Percentiles rank a stretch among this genome's conserved stretches.
These are phyloP conservation scores for Drosophila subquinaria DNA, from an alignment of 2,888 invertebrate genomes.

Conservation along the genomic window DNA sequence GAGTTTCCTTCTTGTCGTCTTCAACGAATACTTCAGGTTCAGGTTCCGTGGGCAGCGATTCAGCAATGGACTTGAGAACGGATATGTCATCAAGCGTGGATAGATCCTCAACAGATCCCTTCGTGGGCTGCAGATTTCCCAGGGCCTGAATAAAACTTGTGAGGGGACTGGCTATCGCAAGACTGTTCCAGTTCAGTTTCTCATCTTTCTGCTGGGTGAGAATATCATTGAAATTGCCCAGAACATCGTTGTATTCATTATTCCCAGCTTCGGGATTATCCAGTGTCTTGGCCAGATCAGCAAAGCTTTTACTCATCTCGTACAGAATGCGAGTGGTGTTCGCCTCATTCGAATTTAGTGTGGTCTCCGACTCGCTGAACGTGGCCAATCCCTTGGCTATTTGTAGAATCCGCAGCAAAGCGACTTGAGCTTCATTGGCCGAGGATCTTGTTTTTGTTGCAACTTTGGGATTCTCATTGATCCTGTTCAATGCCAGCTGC, in stretches of 20 bases:
- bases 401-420: conserved; percentile 60
- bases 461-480: conserved; percentile 53
- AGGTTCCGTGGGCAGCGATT: conserved; percentile 78
- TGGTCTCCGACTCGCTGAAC: conserved; percentile 63
- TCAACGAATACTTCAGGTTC: conserved; percentile 49
- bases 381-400: conserved; percentile 64
- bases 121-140: conserved; percentile 62
- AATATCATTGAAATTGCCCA: conserved; percentile 59
- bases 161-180: conserved; percentile 78
- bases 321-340: conserved; percentile 61
- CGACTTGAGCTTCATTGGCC: conserved; percentile 60
- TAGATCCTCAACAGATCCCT: conserved; percentile 71
- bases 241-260: conserved; percentile 48
- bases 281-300: conserved; percentile 64
- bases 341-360: conserved; percentile 59
- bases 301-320: conserved; percentile 68
- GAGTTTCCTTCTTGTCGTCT: conserved; percentile 1
- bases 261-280: conserved; percentile 35
- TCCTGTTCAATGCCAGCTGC: conserved; percentile 60
- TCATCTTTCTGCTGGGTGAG: conserved; percentile 58
- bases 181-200: conserved; percentile 40
- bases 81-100: conserved; percentile 87
- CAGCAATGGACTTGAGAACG: conserved; percentile 87
- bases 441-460: conserved; percentile 32
- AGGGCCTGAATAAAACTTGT: conserved; percentile 83